Evolutionary conservation across 2,797 vertebrate species (phyloP), one percentile per base, ranked within the genome.

Genomic region (Enteromius unitaeniatus): DNA sequence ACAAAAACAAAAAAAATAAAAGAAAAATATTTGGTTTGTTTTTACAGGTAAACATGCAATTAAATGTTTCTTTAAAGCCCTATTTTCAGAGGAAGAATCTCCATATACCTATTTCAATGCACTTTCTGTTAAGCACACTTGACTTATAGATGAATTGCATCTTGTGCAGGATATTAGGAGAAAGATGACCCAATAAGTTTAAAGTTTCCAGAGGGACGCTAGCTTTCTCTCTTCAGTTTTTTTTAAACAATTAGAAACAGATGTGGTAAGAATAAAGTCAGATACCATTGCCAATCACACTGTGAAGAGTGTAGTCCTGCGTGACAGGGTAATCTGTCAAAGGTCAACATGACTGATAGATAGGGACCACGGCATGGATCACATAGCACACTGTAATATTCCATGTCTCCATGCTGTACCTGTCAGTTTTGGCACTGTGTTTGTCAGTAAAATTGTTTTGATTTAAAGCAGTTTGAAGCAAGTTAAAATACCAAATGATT

Each of bases 301-400:
- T 84, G 58, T 65, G 74, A 83, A 84, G 76, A 80, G 40, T 83
- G 72, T 73, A 85, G 87, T 81, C 73, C 55, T 62, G 6, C 78
- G 81, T 85, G 85, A 88, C 86, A 83, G 79, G 47, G 64, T 87
- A 87, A 86, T 88, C 80, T 55, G 81, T 86, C 84, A 86, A 64
- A 23, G 58, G 81, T 85, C 88, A 78, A 68, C 62, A 89, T 86
- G 85, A 86, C 75, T 82, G 85, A 88, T 84, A 83, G 86, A 89
- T 80, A 82, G 73, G 78, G 89, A 88, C 86, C 87, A 87, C 82
- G 55, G 21, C 78, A 79, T 84, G 82, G 47, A 85, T 72, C 47
- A 69, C 10, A 55, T 76, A 68, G 65, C 53, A 76, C 68, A 62
- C 62, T 58, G 81, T 77, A 64, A 62, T 68, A 45, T 83, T 82